A percentile compares a stretch with the other conserved stretches of the same genome.
Evolutionary conservation across 2,888 invertebrate species (phyloP).

Genomic region (Ptilodon capucinus): DNA sequence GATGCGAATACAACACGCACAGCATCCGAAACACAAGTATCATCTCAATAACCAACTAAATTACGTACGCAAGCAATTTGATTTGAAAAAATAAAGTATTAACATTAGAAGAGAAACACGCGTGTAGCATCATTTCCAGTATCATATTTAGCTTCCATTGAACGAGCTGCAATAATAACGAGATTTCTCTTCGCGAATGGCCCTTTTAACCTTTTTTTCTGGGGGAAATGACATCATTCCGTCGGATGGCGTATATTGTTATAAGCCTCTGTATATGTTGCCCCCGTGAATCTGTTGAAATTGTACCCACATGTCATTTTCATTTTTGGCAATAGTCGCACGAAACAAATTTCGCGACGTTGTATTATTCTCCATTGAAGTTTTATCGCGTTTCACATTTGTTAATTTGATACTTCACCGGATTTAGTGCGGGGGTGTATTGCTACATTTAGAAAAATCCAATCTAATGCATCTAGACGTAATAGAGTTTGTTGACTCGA

Average conservation of each 20-base stretch:
- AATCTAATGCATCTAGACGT: background rate
- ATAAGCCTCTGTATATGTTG: slow-evolving; percentile 44
- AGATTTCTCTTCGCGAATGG: slow-evolving; percentile 49
- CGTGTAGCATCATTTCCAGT: slow-evolving; percentile 38
- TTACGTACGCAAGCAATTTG: slow-evolving; percentile 11
- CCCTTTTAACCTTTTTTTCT: slow-evolving; percentile 54
- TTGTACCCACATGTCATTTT: slow-evolving; percentile 35
- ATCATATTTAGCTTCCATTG: slow-evolving; percentile 46
- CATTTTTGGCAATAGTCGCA: slow-evolving; percentile 32
- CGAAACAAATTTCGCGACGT: slow-evolving; percentile 21
- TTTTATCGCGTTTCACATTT: slow-evolving; percentile 13
- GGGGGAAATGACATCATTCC: slow-evolving; percentile 54
- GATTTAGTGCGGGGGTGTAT: background rate
- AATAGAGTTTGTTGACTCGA: background rate
- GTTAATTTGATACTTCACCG: background rate
- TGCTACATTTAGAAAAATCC: background rate
- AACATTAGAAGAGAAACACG: slow-evolving; percentile 32
- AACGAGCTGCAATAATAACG: slow-evolving; percentile 50
- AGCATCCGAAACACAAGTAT: background rate
- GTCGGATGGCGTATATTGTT: slow-evolving; percentile 52
- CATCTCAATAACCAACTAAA: background rate
- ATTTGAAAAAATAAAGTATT: slow-evolving; percentile 26
- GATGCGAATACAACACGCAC: background rate
- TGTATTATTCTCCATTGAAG: slow-evolving; percentile 2
- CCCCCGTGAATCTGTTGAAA: slow-evolving; percentile 41